Conservation (phyloP, 2,888 invertebrate genomes). For the Catotricha subobsoleta region DNA sequence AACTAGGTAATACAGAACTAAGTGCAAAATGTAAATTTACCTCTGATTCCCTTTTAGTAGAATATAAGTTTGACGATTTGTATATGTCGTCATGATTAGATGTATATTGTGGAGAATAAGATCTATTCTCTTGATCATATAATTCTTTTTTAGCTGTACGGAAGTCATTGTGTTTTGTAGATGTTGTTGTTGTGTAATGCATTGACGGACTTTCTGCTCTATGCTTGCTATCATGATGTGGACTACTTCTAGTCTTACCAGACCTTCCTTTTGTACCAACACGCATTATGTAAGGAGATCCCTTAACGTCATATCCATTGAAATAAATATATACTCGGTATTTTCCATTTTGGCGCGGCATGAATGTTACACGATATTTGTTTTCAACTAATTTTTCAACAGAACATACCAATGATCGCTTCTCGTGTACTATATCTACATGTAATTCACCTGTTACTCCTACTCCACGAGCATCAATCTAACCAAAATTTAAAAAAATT, state of each 20-base stretch:
- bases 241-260: constrained; percentile 35
- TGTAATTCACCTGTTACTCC: constrained; percentile 75
- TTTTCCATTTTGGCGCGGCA: constrained; percentile 61
- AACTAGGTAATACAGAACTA: not conserved
- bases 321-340: constrained; percentile 79
- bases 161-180: constrained; percentile 25
- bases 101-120: constrained; percentile 28
- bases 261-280: constrained; percentile 54
- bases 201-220: constrained; percentile 30
- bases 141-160: constrained; percentile 17
- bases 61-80: not conserved
- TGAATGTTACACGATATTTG: constrained; percentile 60
- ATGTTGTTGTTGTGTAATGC: constrained; percentile 26
- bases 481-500: not conserved
- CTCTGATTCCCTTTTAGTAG: constrained; percentile 1
- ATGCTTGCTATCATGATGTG: constrained; percentile 35
- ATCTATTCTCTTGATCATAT: constrained; percentile 17
- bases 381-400: constrained; percentile 59
- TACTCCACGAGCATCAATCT: constrained; percentile 50
- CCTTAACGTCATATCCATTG: constrained; percentile 70
- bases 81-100: constrained; percentile 21
- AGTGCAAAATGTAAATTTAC: not conserved
- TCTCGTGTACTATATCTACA: constrained; percentile 80
- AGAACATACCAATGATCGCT: constrained; percentile 66
- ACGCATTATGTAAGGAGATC: constrained; percentile 73